Percentiles rank a stretch among this genome's conserved stretches.
Evolutionary conservation across 1,140 invertebrate genomes (phyloP).

Genomic region (Mylabris phalerata): DNA sequence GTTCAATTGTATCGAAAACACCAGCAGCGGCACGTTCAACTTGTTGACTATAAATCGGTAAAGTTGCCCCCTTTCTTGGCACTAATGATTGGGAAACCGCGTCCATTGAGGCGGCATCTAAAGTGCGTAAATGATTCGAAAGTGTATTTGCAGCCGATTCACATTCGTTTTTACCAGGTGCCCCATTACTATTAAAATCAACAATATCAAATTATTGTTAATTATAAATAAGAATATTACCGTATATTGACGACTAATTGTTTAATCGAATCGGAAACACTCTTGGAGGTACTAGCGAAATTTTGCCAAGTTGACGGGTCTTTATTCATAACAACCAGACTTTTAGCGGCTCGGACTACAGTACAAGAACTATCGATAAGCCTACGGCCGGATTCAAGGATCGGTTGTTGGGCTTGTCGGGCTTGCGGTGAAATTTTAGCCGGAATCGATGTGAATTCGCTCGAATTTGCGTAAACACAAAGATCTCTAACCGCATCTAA

Average conservation of each 20-base stretch:
- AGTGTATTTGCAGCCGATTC: constrained; percentile 76
- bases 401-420: constrained; percentile 74
- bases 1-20: constrained; percentile 73
- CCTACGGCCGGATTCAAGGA: constrained; percentile 72
- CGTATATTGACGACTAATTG: constrained; percentile 82
- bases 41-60: constrained; percentile 54
- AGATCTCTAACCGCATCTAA: constrained; percentile 84
- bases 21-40: constrained; percentile 57
- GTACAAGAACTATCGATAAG: constrained; percentile 80
- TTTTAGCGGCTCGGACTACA: constrained; percentile 88
- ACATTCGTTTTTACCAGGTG: constrained; percentile 92
- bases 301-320: constrained; percentile 92
- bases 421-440: constrained; percentile 82
- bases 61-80: constrained; percentile 65
- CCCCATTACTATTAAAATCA: constrained; percentile 66
- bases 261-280: constrained; percentile 95
- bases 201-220: background rate
- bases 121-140: constrained; percentile 63
- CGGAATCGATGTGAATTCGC: constrained; percentile 87
- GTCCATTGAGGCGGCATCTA: constrained; percentile 82
- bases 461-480: constrained; percentile 86
- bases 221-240: constrained; percentile 40
- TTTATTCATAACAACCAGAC: constrained; percentile 77
- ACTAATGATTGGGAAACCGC: constrained; percentile 77
- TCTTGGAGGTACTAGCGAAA: constrained; percentile 87